Percentiles rank a stretch among this genome's conserved stretches.
Evolutionary conservation across 2,113 vertebrate genomes (phyloP).

Genomic region (Donacobius atricapilla): DNA sequence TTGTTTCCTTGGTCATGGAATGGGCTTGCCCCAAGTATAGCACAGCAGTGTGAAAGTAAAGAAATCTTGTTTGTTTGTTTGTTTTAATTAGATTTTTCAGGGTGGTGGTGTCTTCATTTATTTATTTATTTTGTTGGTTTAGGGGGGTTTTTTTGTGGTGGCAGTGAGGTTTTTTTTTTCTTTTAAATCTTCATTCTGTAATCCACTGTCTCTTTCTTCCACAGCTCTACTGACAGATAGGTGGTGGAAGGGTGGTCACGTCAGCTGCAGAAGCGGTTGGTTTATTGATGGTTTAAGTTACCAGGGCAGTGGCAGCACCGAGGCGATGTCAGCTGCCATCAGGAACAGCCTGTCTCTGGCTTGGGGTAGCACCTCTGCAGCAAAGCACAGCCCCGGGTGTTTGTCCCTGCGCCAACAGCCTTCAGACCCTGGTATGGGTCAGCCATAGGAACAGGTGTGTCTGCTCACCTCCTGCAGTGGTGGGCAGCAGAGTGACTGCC

Average conservation of each 20-base stretch:
- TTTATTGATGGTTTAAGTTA: not conserved
- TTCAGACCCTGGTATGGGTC: not conserved
- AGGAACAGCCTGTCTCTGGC: not conserved
- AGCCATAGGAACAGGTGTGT: accelerated
- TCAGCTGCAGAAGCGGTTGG: not conserved
- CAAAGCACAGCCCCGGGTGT: accelerated
- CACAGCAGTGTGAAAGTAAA: not conserved
- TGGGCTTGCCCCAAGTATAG: not conserved
- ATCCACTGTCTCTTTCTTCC: not conserved
- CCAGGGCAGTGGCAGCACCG: not conserved
- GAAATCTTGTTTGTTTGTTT: not conserved
- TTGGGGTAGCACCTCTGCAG: not conserved
- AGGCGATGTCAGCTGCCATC: not conserved
- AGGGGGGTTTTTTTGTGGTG: no score
- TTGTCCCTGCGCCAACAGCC: not conserved
- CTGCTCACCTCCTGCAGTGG: not conserved
- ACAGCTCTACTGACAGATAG: not conserved
- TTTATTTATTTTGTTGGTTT: not conserved
- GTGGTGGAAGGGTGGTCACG: accelerated
- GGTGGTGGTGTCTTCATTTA: no score
- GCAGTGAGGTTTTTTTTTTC: not conserved
- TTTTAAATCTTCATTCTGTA: not conserved
- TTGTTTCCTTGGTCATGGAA: not conserved
- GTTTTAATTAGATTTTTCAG: accelerated
- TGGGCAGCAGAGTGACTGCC: not conserved